Conservation (phyloP, 2,113 vertebrate species). For the Thunnus maccoyii region DNA sequence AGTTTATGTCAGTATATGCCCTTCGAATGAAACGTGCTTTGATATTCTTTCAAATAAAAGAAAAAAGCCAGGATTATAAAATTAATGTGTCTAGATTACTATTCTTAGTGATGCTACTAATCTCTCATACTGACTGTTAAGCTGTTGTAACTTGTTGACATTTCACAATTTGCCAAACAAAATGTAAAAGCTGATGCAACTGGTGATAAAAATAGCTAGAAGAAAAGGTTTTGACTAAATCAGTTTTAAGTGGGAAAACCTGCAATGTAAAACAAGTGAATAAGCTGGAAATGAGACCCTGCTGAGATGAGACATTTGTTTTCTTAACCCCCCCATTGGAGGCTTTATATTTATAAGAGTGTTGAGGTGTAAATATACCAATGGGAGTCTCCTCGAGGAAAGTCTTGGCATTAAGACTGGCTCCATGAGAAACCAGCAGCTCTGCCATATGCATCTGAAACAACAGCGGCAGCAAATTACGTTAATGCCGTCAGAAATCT, state of each 20-base stretch:
- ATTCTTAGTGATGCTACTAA: neutral
- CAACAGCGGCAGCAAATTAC: slow-evolving; percentile 2
- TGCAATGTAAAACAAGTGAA: slow-evolving; percentile 1
- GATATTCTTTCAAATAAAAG: neutral
- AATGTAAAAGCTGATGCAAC: neutral
- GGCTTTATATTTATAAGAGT: neutral
- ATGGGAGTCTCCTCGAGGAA: slow-evolving; percentile 97
- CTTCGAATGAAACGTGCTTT: neutral
- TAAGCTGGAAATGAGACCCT: slow-evolving; percentile 3
- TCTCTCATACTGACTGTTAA: neutral
- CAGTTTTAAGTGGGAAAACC: neutral
- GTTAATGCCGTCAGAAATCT: neutral
- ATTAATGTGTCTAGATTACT: neutral
- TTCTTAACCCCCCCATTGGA: slow-evolving; percentile 11
- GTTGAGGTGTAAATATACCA: slow-evolving; percentile 81
- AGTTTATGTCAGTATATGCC: neutral
- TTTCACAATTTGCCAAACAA: too few species aligned
- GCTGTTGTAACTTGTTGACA: too few species aligned
- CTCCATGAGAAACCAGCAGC: slow-evolving; percentile 94
- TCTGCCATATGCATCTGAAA: slow-evolving; percentile 96
- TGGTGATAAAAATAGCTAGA: neutral
- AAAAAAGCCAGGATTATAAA: too few species aligned
- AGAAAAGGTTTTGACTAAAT: neutral
- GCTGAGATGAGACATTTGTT: slow-evolving; percentile 4
- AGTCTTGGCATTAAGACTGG: slow-evolving; percentile 95